These are phyloP conservation scores for Osedax frankpressi DNA, from an alignment of 2,888 invertebrate species.

Conservation along the genomic window DNA sequence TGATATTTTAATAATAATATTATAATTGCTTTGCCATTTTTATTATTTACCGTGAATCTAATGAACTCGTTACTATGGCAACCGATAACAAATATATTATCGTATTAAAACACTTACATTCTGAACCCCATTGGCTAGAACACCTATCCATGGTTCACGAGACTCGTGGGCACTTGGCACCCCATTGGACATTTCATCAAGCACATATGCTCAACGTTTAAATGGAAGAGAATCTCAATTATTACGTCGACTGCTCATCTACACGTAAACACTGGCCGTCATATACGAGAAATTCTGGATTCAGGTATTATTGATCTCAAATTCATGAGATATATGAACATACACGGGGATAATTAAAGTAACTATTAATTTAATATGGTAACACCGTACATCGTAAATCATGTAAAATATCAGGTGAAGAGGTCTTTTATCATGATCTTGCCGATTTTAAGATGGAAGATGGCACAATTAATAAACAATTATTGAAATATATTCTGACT, in stretches of 20 bases:
- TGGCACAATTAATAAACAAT: background rate
- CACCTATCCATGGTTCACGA: background rate
- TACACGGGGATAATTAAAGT: background rate
- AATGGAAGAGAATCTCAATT: background rate
- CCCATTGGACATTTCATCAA: background rate
- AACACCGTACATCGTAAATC: background rate
- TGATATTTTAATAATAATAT: too few relatives aligned
- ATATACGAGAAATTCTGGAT: background rate
- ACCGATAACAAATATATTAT: too few relatives aligned
- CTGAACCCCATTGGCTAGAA: too few relatives aligned
- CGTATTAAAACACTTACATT: too few relatives aligned
- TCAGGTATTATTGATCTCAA: background rate
- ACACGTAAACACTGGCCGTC: background rate
- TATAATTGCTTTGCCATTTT: too few relatives aligned
- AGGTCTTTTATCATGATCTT: background rate
- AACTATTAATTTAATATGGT: background rate
- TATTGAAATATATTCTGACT: background rate
- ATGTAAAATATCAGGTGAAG: background rate
- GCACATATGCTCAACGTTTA: background rate
- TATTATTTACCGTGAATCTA: too few relatives aligned
- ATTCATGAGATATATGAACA: background rate
- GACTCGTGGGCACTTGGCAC: conserved; percentile 2
- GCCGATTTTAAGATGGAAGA: background rate
- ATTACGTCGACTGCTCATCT: background rate
- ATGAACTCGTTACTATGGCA: too few relatives aligned